A percentile compares a stretch with the other conserved stretches of the same genome.
phyloP scores from a whole-genome alignment of 2,113 vertebrate genomes.

The Misgurnus anguillicaudatus region DNA sequence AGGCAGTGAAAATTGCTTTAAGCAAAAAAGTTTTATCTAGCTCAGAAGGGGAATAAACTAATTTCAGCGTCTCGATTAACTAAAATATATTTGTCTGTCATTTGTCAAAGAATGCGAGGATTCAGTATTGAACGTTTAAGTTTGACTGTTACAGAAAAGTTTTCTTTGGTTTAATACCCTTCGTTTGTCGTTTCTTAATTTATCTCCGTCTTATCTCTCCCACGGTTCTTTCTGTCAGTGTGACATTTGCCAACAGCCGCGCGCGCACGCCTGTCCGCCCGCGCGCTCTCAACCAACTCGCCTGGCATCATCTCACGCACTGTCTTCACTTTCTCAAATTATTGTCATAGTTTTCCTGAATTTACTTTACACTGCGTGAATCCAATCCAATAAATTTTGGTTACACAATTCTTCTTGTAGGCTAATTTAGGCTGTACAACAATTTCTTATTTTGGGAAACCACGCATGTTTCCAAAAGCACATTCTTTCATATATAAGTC shows the following conservation, averaged over 20 bases:
- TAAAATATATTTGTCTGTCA: neutral
- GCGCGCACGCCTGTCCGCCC: neutral
- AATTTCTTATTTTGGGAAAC: neutral
- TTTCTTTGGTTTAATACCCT: conserved; percentile 32
- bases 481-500: neutral
- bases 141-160: conserved; percentile 7
- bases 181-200: conserved; percentile 33
- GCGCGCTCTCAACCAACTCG: conserved; percentile 16
- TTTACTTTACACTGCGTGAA: conserved; percentile 1
- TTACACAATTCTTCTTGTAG: neutral
- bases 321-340: conserved; percentile 27
- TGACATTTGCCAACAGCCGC: conserved; percentile 38
- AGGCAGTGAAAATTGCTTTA: neutral
- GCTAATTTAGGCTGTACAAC: neutral
- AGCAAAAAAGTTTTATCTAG: neutral
- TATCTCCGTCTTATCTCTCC: conserved; percentile 31
- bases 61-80: neutral
- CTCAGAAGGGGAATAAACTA: conserved; percentile 1
- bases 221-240: conserved; percentile 32
- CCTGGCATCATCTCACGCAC: conserved; percentile 25
- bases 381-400: neutral
- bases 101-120: conserved; percentile 6
- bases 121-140: neutral
- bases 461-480: neutral
- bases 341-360: conserved; percentile 12